Conservation (phyloP, 2,888 invertebrate species). For the Epirrita christyi region DNA sequence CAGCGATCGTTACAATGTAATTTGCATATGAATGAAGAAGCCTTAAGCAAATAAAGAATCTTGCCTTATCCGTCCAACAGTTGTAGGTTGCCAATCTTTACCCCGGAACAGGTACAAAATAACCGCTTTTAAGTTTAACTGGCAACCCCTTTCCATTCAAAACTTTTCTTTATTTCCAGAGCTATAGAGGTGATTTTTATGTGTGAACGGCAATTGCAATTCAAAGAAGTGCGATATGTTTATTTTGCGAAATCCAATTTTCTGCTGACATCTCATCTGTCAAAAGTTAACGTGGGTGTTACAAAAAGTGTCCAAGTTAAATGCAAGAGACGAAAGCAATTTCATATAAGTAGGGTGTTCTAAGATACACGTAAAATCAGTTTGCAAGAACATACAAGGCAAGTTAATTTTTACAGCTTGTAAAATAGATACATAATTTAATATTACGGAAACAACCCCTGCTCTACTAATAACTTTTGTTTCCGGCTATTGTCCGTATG, state of each 20-base stretch:
- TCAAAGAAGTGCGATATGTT: slow-evolving; percentile 68
- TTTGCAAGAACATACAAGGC: neutral
- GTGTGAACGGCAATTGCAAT: slow-evolving; percentile 30
- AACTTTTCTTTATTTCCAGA: slow-evolving; percentile 9
- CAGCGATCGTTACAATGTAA: slow-evolving; percentile 53
- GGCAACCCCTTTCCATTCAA: neutral
- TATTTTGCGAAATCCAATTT: slow-evolving; percentile 83
- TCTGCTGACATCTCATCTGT: slow-evolving; percentile 81
- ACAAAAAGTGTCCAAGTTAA: slow-evolving; percentile 57
- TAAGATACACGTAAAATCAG: neutral
- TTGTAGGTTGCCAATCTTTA: slow-evolving; percentile 51
- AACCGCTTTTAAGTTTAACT: slow-evolving; percentile 27
- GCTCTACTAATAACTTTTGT: too few relatives aligned
- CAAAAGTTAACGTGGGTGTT: slow-evolving; percentile 67
- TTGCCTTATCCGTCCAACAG: slow-evolving; percentile 53
- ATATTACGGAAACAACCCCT: too few relatives aligned
- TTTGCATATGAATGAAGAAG: slow-evolving; percentile 63
- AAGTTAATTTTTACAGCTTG: neutral
- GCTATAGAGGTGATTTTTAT: slow-evolving; percentile 6
- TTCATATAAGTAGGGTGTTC: slow-evolving; percentile 14
- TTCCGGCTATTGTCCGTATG: too few relatives aligned
- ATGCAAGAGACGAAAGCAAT: slow-evolving; percentile 25
- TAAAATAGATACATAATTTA: neutral
- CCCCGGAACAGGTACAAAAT: slow-evolving; percentile 41
- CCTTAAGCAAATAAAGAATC: slow-evolving; percentile 66